These are phyloP conservation scores for Elephantulus edwardii DNA, from an alignment of 2,113 vertebrate genomes.

Conservation along the genomic window DNA sequence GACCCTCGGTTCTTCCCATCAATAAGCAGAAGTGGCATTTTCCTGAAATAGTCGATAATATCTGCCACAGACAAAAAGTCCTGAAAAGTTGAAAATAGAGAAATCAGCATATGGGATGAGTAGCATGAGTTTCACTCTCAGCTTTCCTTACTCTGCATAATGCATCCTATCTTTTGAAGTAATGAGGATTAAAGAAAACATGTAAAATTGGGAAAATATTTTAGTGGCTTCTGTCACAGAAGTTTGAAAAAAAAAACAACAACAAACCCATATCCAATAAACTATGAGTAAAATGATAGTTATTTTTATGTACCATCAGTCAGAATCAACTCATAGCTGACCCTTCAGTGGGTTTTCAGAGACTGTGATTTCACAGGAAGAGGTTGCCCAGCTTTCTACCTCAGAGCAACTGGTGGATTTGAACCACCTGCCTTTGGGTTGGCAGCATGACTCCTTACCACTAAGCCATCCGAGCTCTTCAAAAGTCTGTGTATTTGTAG, in stretches of 20 bases:
- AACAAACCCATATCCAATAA: not conserved
- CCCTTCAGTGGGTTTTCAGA: too few relatives aligned
- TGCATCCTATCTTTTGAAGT: not conserved
- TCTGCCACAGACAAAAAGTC: slow-evolving; percentile 89
- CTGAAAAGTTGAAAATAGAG: slow-evolving; percentile 74
- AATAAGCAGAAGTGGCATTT: slow-evolving; percentile 93
- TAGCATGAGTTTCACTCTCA: not conserved
- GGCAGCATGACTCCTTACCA: too few relatives aligned
- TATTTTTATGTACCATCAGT: too few relatives aligned
- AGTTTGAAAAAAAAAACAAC: slow-evolving; percentile 17
- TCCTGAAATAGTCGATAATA: slow-evolving; percentile 91
- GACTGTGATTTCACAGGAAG: too few relatives aligned
- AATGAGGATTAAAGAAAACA: not conserved
- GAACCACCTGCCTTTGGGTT: too few relatives aligned
- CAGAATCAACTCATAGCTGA: too few relatives aligned
- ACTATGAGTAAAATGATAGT: not conserved
- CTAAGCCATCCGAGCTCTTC: too few relatives aligned
- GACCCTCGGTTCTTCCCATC: slow-evolving; percentile 93
- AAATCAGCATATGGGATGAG: not conserved
- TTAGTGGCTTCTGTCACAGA: not conserved
- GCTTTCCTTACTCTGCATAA: not conserved
- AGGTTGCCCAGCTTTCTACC: too few relatives aligned
- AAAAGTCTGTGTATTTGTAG: too few relatives aligned
- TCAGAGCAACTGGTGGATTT: too few relatives aligned
- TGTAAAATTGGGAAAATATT: not conserved